Evolutionary conservation across 1,140 invertebrate genomes (phyloP).

Genomic region (Lordiphosa clarofinis): DNA sequence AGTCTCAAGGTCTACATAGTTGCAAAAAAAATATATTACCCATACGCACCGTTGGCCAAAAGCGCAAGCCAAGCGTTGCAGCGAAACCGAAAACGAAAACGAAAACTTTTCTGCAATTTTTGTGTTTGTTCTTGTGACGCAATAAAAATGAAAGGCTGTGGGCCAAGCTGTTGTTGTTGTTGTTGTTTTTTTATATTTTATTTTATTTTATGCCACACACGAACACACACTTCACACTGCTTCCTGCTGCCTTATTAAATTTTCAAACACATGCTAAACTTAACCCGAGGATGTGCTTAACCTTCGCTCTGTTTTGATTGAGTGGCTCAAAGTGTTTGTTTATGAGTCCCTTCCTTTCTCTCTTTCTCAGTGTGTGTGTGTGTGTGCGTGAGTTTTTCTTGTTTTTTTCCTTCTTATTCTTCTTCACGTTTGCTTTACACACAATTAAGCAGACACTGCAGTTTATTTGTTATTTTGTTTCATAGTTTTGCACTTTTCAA

Average conservation of each 20-base stretch:
- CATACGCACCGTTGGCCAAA: constrained; percentile 68
- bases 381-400: constrained; percentile 20
- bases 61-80: constrained; percentile 49
- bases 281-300: constrained; percentile 73
- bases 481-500: not conserved
- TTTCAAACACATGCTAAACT: constrained; percentile 77
- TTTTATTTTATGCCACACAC: constrained; percentile 38
- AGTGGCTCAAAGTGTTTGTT: constrained; percentile 71
- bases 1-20: constrained; percentile 34
- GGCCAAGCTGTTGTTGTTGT: constrained; percentile 16
- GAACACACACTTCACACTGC: constrained; percentile 17
- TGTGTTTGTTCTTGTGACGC: constrained; percentile 37
- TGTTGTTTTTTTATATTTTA: too few relatives aligned
- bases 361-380: constrained; percentile 6
- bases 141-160: constrained; percentile 44
- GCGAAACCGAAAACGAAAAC: constrained; percentile 11
- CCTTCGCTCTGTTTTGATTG: constrained; percentile 75
- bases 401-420: constrained; percentile 27
- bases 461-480: constrained; percentile 4
- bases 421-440: constrained; percentile 32
- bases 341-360: constrained; percentile 36
- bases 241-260: constrained; percentile 61
- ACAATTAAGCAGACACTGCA: constrained; percentile 40
- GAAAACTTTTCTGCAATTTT: constrained; percentile 7
- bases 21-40: constrained; percentile 42